phyloP scores from a whole-genome alignment of 2,113 vertebrate genomes.

The Gymnarchus niloticus region DNA sequence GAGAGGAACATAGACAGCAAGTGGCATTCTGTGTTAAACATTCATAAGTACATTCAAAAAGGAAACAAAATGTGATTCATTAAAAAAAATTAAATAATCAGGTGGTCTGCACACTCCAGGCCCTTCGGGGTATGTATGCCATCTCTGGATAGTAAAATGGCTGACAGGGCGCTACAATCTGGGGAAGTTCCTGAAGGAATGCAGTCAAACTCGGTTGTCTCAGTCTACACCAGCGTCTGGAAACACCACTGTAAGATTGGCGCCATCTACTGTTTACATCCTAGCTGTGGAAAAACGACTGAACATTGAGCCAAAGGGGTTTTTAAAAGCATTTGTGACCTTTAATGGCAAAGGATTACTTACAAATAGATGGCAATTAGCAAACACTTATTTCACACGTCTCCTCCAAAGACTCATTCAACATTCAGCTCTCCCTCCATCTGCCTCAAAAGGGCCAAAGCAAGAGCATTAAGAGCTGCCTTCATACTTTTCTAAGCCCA shows the following conservation, averaged over 20 bases:
- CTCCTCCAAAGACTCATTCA: neutral
- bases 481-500: too few relatives aligned
- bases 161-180: neutral
- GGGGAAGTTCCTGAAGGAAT: neutral
- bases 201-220: neutral
- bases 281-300: neutral
- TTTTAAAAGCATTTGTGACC: too few relatives aligned
- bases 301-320: neutral
- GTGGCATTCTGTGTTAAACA: neutral
- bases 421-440: neutral
- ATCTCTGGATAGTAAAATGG: neutral
- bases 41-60: neutral
- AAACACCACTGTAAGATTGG: neutral
- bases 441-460: neutral
- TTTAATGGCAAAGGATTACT: too few relatives aligned
- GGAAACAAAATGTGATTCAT: neutral
- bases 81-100: neutral
- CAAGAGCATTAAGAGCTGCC: neutral
- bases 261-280: neutral
- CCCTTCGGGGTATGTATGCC: neutral
- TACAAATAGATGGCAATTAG: neutral
- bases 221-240: neutral
- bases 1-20: neutral
- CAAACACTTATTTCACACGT: too few relatives aligned
- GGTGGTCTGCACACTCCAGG: neutral